Evolutionary conservation across 2,888 invertebrate species (phyloP).

Genomic region (Petrolisthes manimaculis): DNA sequence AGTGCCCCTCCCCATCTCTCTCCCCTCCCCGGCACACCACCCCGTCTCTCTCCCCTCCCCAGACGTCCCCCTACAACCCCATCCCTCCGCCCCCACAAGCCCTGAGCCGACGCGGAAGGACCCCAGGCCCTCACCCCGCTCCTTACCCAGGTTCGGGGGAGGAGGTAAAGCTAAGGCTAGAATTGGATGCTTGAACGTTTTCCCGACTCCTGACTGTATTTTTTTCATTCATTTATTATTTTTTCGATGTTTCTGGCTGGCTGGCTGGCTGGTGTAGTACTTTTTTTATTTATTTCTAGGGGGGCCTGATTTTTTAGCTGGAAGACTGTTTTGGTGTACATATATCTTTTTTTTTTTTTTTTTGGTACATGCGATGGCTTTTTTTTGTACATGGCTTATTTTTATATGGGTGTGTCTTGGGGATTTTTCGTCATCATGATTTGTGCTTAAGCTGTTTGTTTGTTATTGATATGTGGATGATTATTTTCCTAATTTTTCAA

Average conservation of each 20-base stretch:
- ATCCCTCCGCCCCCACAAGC: conserved; percentile 42
- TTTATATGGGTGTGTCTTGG: too few species aligned
- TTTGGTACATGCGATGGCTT: background rate
- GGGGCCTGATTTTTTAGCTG: background rate
- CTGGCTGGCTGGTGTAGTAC: conserved; percentile 2
- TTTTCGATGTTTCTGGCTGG: background rate
- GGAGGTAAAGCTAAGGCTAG: conserved; percentile 35
- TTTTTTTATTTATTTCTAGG: background rate
- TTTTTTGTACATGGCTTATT: background rate
- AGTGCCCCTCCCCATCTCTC: background rate
- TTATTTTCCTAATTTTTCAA: too few species aligned
- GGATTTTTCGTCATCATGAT: too few species aligned
- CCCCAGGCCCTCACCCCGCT: conserved; percentile 41
- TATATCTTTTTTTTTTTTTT: background rate
- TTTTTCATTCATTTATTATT: background rate
- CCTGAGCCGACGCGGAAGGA: conserved; percentile 41
- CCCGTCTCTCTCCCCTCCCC: conserved; percentile 18
- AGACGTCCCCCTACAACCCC: conserved; percentile 24
- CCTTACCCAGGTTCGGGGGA: conserved; percentile 41
- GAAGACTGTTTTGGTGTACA: background rate
- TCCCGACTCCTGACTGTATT: conserved; percentile 1
- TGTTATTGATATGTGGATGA: too few species aligned
- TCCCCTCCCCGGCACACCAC: conserved; percentile 19
- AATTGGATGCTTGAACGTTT: conserved; percentile 10
- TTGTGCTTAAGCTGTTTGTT: too few species aligned